These are phyloP conservation scores for Anastatus disparis DNA, from an alignment of 1,140 invertebrate species.

Conservation along the genomic window DNA sequence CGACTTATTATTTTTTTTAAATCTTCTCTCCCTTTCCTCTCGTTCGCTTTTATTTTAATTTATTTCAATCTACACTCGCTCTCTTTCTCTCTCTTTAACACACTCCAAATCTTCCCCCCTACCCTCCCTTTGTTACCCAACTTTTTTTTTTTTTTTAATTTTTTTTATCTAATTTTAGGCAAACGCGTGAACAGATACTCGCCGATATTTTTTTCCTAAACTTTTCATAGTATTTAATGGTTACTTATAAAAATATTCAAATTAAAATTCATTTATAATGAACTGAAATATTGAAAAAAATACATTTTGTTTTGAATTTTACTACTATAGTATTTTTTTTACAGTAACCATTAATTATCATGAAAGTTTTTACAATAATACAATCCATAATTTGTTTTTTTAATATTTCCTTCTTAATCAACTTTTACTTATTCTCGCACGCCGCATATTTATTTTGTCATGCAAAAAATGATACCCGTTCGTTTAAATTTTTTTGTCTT, in stretches of 20 bases:
- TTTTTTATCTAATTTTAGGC: constrained; percentile 11
- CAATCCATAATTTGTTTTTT: constrained; percentile 1
- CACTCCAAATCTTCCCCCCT: not conserved
- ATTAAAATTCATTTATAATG: too few species aligned
- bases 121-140: not conserved
- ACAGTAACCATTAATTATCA: not conserved
- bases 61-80: not conserved
- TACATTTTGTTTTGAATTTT: too few species aligned
- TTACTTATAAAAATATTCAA: not conserved
- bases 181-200: constrained; percentile 26
- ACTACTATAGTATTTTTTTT: not conserved
- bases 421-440: constrained; percentile 29
- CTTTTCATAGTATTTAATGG: not conserved
- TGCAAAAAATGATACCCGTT: constrained; percentile 38
- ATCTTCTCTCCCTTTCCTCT: not conserved
- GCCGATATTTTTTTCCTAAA: constrained; percentile 15
- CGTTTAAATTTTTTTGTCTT: not conserved
- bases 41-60: constrained; percentile 5
- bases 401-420: not conserved
- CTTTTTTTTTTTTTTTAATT: not conserved
- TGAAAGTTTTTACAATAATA: constrained; percentile 15
- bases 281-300: too few species aligned
- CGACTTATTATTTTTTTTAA: constrained; percentile 30
- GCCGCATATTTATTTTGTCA: constrained; percentile 27
- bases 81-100: not conserved